Conservation (phyloP, 2,113 vertebrate genomes). For the Gymnorhina tibicen region DNA sequence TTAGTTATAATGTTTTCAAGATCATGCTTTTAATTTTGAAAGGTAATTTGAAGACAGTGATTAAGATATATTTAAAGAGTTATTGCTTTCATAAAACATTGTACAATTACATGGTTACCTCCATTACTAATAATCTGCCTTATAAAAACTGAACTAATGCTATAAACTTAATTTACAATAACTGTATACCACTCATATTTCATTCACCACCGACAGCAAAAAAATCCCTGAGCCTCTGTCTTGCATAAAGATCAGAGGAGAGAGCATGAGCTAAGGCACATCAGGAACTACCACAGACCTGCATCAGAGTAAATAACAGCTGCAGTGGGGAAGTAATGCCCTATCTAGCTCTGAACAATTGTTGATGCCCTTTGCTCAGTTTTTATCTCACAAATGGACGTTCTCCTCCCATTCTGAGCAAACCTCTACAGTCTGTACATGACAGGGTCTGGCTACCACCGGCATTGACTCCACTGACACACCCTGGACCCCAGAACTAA, state of each 20-base stretch:
- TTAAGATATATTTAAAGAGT: slow-evolving; percentile 7
- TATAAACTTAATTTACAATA: slow-evolving; percentile 47
- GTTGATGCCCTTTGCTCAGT: background rate
- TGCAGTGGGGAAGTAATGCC: background rate
- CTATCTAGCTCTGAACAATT: background rate
- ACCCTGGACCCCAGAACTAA: background rate
- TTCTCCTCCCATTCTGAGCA: background rate
- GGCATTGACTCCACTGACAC: background rate
- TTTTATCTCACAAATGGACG: background rate
- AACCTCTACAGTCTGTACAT: background rate
- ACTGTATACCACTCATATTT: background rate
- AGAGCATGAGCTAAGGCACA: background rate
- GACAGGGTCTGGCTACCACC: background rate
- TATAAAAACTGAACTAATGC: slow-evolving; percentile 42
- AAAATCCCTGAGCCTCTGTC: background rate
- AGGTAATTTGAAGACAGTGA: slow-evolving; percentile 26
- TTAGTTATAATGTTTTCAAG: slow-evolving; percentile 23
- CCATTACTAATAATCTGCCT: slow-evolving; percentile 26
- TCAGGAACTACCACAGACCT: background rate
- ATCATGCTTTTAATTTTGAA: slow-evolving; percentile 41
- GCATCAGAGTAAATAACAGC: background rate
- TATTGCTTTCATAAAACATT: slow-evolving; percentile 12
- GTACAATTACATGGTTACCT: slow-evolving; percentile 11
- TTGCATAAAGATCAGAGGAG: background rate
- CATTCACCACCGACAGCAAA: background rate